Evolutionary conservation across 1,140 invertebrate species (phyloP).

Genomic region (Reticulitermes speratus): DNA sequence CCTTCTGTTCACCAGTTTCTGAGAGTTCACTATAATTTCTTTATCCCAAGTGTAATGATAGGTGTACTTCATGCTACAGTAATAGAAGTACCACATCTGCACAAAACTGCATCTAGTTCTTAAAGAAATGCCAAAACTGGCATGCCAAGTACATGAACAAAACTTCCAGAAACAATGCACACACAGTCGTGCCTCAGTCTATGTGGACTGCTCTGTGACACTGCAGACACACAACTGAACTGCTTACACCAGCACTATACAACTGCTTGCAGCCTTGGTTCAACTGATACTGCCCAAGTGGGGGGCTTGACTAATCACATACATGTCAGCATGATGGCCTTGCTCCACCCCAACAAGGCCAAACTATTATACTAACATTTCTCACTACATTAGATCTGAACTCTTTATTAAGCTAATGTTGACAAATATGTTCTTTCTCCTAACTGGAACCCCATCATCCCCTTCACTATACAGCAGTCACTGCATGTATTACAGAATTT

Average conservation of each 20-base stretch:
- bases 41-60: conserved; percentile 86
- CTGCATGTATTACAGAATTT: neutral
- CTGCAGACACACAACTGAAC: neutral
- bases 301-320: neutral
- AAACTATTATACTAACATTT: neutral
- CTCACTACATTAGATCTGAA: neutral
- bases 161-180: neutral
- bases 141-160: neutral
- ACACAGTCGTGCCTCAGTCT: neutral
- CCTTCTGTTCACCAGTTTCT: conserved; percentile 87
- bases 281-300: neutral
- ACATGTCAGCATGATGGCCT: neutral
- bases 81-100: conserved; percentile 36
- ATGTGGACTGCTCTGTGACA: neutral
- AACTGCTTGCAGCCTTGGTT: neutral
- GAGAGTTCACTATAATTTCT: conserved; percentile 85
- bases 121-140: neutral
- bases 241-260: neutral
- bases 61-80: conserved; percentile 61
- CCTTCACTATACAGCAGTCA: neutral
- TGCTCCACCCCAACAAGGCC: neutral
- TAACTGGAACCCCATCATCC: neutral
- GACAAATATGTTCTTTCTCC: neutral
- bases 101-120: neutral
- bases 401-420: neutral